Evolutionary conservation across 1,140 invertebrate genomes (phyloP).

Genomic region (Oncopodura yosiiana): DNA sequence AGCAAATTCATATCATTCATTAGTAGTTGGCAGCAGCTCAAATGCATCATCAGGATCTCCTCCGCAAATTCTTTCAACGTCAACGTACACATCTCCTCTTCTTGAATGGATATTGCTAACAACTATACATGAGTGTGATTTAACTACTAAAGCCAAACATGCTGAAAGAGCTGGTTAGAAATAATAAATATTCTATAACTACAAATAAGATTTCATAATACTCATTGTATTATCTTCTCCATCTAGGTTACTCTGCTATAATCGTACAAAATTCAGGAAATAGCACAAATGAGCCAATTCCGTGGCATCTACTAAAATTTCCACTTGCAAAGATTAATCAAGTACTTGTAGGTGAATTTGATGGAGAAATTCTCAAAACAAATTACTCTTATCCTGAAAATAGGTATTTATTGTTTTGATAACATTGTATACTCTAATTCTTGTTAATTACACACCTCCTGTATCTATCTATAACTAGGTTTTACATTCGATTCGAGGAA

Average conservation of each 20-base stretch:
- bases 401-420: not conserved
- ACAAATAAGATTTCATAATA: too few relatives aligned
- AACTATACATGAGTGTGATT: slow-evolving; percentile 14
- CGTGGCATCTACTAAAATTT: slow-evolving; percentile 14
- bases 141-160: slow-evolving; percentile 14
- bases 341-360: slow-evolving; percentile 17
- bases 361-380: slow-evolving; percentile 13
- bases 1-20: too few relatives aligned
- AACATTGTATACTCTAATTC: not conserved
- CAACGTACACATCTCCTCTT: too few relatives aligned
- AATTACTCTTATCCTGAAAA: slow-evolving; percentile 18
- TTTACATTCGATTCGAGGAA: slow-evolving; percentile 17
- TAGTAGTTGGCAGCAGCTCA: too few relatives aligned
- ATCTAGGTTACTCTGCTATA: slow-evolving; percentile 10
- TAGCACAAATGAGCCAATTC: slow-evolving; percentile 2
- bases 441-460: too few relatives aligned
- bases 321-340: slow-evolving; percentile 10
- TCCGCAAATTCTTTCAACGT: too few relatives aligned
- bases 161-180: slow-evolving; percentile 9
- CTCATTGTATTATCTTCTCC: too few relatives aligned
- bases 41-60: too few relatives aligned
- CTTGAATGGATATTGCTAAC: slow-evolving; percentile 6
- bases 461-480: slow-evolving; percentile 4
- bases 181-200: too few relatives aligned
- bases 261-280: slow-evolving; percentile 14